Percentiles rank a stretch among this genome's conserved stretches.
These are phyloP conservation scores for Synergus gifuensis DNA, from an alignment of 2,888 invertebrate species.

Conservation along the genomic window DNA sequence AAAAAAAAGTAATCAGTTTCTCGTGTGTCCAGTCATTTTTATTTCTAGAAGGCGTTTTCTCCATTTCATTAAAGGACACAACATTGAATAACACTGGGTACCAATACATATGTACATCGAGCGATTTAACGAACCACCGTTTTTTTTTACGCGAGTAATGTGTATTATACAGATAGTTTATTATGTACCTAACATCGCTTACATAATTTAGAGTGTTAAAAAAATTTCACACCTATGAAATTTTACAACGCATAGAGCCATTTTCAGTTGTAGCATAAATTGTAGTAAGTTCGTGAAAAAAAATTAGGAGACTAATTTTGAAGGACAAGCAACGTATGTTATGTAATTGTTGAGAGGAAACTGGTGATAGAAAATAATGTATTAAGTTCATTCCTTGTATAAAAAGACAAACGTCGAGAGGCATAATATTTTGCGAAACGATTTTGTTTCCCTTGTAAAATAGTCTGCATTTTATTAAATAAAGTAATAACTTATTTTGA, in stretches of 20 bases:
- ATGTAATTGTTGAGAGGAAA: not conserved
- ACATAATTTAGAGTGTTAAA: not conserved
- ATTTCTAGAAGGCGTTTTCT: slow-evolving; percentile 14
- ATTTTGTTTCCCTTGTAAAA: slow-evolving; percentile 23
- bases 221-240: not conserved
- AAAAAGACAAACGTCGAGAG: slow-evolving; percentile 16
- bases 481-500: slow-evolving; percentile 21
- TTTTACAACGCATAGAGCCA: not conserved
- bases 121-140: slow-evolving; percentile 40
- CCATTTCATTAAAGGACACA: not conserved
- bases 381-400: slow-evolving; percentile 16
- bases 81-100: slow-evolving; percentile 19
- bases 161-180: slow-evolving; percentile 60
- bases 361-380: not conserved
- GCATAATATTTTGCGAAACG: slow-evolving; percentile 34
- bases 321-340: not conserved
- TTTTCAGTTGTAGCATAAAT: not conserved
- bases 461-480: not conserved
- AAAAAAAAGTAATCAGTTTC: not conserved
- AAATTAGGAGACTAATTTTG: not conserved
- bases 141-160: slow-evolving; percentile 69
- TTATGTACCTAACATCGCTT: not conserved
- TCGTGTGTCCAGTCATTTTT: not conserved
- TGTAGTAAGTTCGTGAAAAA: not conserved
- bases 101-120: not conserved